Evolutionary conservation across 2,888 invertebrate genomes (phyloP).

Genomic region (Aphidoletes aphidimyza): DNA sequence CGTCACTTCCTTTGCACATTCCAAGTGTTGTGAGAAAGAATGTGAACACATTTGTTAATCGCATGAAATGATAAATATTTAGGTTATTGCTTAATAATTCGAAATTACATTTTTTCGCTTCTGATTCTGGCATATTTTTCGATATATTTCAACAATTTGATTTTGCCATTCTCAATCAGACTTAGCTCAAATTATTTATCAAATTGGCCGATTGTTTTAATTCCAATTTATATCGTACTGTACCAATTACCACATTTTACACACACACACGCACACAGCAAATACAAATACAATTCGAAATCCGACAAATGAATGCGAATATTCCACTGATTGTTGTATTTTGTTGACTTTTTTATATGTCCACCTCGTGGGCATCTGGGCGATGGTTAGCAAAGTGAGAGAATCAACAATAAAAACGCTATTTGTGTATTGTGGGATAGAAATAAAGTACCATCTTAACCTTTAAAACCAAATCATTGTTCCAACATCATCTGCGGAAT

Average conservation of each 20-base stretch:
- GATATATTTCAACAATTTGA: not conserved
- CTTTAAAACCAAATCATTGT: not conserved
- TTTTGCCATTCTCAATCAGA: not conserved
- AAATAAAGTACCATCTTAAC: not conserved
- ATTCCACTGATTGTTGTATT: too few relatives aligned
- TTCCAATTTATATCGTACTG: too few relatives aligned
- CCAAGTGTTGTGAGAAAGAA: not conserved
- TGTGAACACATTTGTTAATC: not conserved
- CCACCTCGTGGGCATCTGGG: too few relatives aligned
- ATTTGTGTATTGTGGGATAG: not conserved
- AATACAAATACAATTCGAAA: too few relatives aligned
- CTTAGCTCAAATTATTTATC: not conserved
- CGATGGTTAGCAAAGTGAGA: too few relatives aligned
- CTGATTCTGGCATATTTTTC: not conserved
- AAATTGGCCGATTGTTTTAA: too few relatives aligned
- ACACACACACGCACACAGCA: too few relatives aligned
- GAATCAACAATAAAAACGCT: too few relatives aligned
- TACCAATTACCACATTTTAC: too few relatives aligned
- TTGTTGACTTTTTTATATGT: too few relatives aligned
- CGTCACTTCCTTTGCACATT: not conserved
- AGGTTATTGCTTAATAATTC: slow-evolving; percentile 27
- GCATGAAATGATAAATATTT: slow-evolving; percentile 15
- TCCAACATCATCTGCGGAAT: too few relatives aligned
- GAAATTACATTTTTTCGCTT: not conserved
- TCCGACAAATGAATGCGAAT: too few relatives aligned